Conservation (phyloP, 2,113 vertebrate species). For the Fukomys damarensis region DNA sequence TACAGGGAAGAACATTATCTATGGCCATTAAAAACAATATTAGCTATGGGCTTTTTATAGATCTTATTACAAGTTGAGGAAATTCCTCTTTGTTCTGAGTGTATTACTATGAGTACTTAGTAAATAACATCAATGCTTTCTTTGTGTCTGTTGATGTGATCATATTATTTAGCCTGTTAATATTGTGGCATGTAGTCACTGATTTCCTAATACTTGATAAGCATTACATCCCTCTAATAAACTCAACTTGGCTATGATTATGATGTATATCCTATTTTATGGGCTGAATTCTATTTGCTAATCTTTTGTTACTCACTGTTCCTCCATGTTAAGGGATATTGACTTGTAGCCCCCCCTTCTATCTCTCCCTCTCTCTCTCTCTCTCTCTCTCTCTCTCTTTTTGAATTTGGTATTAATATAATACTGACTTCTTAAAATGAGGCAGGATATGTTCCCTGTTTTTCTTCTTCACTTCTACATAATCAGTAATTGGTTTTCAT, state of each 20-base stretch:
- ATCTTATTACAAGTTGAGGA: not conserved
- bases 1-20: not conserved
- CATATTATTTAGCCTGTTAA: not conserved
- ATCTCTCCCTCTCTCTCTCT: not conserved
- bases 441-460: not conserved
- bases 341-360: not conserved
- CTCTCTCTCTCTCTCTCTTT: not conserved
- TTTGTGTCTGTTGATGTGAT: conserved; percentile 31
- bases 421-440: not conserved
- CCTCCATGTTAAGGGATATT: not conserved
- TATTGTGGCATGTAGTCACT: not conserved
- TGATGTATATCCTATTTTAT: not conserved
- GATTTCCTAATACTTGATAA: conserved; percentile 18
- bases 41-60: not conserved
- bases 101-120: not conserved
- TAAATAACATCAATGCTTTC: conserved; percentile 8
- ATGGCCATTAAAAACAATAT: not conserved
- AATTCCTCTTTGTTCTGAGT: not conserved
- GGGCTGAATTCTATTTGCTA: conserved; percentile 13
- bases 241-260: not conserved
- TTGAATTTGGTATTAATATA: not conserved
- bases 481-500: not conserved
- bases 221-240: not conserved
- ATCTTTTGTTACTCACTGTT: conserved; percentile 8
- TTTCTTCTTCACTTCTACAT: not conserved